Evolutionary conservation across 1,140 invertebrate species (phyloP), one percentile per base, ranked within the genome.

Genomic region (Orchestia grillus): DNA sequence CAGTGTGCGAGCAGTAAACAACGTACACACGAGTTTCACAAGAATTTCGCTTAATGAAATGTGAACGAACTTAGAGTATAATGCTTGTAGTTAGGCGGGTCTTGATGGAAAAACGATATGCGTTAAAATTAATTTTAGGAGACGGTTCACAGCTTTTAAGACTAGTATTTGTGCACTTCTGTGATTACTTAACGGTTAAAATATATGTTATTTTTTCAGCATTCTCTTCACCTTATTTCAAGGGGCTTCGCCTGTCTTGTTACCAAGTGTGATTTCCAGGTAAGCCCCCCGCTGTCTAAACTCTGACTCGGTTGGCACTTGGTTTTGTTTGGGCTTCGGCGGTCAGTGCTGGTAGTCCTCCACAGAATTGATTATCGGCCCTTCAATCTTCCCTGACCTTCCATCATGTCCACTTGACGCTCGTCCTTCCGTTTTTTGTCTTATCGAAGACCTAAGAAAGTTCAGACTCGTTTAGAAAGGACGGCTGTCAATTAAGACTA

Each of bases 321-420:
- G 15, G 88, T 90, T 90, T 90, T 90, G 88, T 90, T 90, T 90
- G 88, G 88, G 88, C 88, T 42, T 15, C 41, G 88, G 88, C 41
- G 88, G 88, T 90, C 88, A 90, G 88, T 90, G 0, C 41, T 90
- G 88, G 88, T 42, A 90, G 88, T 90, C 88, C 88, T 87, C 88
- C 4, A 90, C 36, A 44, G 88, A 90, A 44, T 90, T 90, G 88
- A 90, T 90, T 90, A 44, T 90, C 88, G 88, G 88, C n/a, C 88
- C 88, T 90, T 90, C 88, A 90, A 42, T 90, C 43, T 44, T 28
- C n/a, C 88, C 88, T 90, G 88, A 90, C 88, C 88, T 90, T 90
- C 88, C 88, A 90, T 90, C 88, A 90, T 90, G 88, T 90, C 88
- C 88, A 90, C 88, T 90, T 90, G 88, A 90, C 88, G 88, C 88